Base-by-base conservation (phyloP, 2,888 invertebrate species). In the Scaptomyza flava region DNA sequence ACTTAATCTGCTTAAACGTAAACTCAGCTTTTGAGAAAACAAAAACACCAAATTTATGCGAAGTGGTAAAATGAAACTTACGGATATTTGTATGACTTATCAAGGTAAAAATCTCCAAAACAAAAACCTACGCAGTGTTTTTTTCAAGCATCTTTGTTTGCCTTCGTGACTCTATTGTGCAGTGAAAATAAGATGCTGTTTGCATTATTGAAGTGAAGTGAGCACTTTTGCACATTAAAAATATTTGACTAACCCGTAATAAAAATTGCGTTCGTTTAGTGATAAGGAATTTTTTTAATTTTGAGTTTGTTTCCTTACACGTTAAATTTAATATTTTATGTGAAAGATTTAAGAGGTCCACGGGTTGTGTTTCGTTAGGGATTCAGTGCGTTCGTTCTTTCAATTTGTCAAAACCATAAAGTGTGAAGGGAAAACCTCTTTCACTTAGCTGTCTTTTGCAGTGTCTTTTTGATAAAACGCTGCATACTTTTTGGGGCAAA, bases 81-180 rank as follows among this genome's bases (percentile, higher is more conserved):
- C 86, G 73, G 83, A 86, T 79, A 86, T 81, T 86, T 81, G 79
- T 86, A 81, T 82, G 67, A 80, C 86, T 81, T 81, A 86, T 77
- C 53, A 64, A 51, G 79, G 41, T 31, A 23, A 43, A 70, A 56
- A 34, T 20, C 68, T 68, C 7, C 50, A 59, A 51, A 54, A 62
- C 45, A 77, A 67, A 67, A 65, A 52, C 63, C 56, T 62, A 57
- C 56, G 58, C 66, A 62, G 47, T 68, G 64, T 48, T 42, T 60
- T 52, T 57, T 75, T 75, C 79, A 75, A 81, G 66, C 50, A 81
- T 74, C 63, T 70, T 69, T 79, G 50, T 85, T 75, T 76, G 77
- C 58, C 69, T 67, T 65, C 61, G 62, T 54, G 62, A 76, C 59
- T 47, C 67, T 66, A 73, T 17, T 17, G 17, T 59, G 67, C 67